Evolutionary conservation across 2,113 vertebrate genomes (phyloP), one percentile per base, ranked within the genome.

Genomic region (Cheilinus undulatus): DNA sequence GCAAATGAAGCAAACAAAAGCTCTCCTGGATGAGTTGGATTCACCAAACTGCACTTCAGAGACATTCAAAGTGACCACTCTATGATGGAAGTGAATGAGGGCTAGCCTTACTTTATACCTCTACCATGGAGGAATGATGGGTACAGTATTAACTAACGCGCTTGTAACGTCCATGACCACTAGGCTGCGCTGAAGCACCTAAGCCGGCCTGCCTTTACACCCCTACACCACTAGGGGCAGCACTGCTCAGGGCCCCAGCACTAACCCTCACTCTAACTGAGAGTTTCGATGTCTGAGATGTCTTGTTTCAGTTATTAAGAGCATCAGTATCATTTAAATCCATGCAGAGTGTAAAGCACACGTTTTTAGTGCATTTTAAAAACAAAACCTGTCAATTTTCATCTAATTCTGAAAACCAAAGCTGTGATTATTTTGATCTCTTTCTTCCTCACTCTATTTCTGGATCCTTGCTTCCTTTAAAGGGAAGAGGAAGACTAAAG

Each of bases 171-270:
- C 74, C 62, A 73, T 69, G 54, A 90, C 80, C 80, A 86, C 84
- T 77, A 70, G 74, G 76, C 73, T 86, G 71, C 57, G 42, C 82
- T 78, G 26, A 79, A 82, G 65, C 76, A 51, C 80, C 80, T 82
- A 80, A 69, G 71, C 83, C 83, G 89, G 72, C 86, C 86, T 92
- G 92, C 90, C 91, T 90, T 92, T 92, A 85, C 76, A 86, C 84
- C 83, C 80, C 83, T 87, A 69, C 62, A 78, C 83, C 86, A 86
- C 77, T 80, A 69, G 89, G 88, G 88, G 90, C 86, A 90, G 79
- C 86, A 87, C 81, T 82, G 79, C 88, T 90, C 92, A 90, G 88
- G 86, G 79, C 80, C 76, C 79, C 36, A 13, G 56, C 86, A 88
- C 80, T 48, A 82, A 79, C 70, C 43, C 14, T 69, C 81, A 68